Evolutionary conservation across 2,888 invertebrate species (phyloP).

Genomic region (Esperia sulphurella): DNA sequence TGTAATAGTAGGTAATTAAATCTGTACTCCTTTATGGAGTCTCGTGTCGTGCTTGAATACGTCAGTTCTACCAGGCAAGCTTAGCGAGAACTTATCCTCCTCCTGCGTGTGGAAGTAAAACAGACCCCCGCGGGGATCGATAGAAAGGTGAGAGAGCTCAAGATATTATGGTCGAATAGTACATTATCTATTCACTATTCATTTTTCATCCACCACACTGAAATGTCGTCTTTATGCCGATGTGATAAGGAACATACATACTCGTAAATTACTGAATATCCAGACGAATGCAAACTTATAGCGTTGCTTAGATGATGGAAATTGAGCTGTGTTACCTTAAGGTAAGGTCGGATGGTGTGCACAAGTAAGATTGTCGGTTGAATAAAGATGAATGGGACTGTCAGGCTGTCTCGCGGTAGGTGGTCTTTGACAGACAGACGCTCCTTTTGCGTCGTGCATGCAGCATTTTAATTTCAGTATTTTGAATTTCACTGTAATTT

Average conservation of each 20-base stretch:
- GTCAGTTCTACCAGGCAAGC: too few species aligned
- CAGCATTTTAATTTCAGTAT: slow-evolving; percentile 47
- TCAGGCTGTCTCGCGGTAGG: slow-evolving; percentile 57
- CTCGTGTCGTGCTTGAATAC: neutral
- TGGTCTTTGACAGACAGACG: slow-evolving; percentile 73
- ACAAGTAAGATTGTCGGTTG: slow-evolving; percentile 6
- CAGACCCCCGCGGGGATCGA: neutral
- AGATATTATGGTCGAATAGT: neutral
- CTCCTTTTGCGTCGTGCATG: slow-evolving; percentile 29
- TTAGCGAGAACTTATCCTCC: neutral
- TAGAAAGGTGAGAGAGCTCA: neutral
- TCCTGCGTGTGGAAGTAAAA: neutral
- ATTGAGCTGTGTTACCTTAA: neutral
- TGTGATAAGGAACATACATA: slow-evolving; percentile 38
- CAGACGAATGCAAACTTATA: slow-evolving; percentile 23
- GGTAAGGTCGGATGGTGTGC: neutral
- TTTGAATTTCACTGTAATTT: too few species aligned
- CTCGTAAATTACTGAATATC: slow-evolving; percentile 54
- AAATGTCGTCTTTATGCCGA: slow-evolving; percentile 44
- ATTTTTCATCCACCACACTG: slow-evolving; percentile 40
- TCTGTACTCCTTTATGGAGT: too few species aligned
- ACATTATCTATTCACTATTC: slow-evolving; percentile 32
- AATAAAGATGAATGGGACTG: slow-evolving; percentile 70
- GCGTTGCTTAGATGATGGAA: neutral
- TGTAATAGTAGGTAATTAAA: too few species aligned